Conservation (phyloP, 2,888 invertebrate species). For the Sipunculus nudus region DNA sequence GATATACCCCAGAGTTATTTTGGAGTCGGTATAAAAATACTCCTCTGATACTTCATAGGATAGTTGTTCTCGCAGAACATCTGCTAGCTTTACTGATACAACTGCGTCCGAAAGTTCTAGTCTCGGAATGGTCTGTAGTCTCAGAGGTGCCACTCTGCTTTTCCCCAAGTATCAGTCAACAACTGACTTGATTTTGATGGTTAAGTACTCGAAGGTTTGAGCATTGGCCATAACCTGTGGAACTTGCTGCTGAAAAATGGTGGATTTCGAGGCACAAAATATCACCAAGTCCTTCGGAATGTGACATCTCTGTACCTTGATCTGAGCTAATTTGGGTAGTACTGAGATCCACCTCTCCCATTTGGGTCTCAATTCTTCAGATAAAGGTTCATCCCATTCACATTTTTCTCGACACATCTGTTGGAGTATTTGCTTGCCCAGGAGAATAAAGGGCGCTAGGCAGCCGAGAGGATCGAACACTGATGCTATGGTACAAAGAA, state of each 20-base stretch:
- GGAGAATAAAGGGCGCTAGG: conserved; percentile 27
- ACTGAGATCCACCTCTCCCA: no score
- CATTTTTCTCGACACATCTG: conserved; percentile 10
- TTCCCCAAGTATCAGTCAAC: conserved; percentile 20
- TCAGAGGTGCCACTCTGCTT: conserved; percentile 26
- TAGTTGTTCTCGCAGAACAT: conserved; percentile 3
- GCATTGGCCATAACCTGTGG: neutral
- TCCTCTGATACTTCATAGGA: neutral
- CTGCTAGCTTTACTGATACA: conserved; percentile 2
- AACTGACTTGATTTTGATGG: conserved; percentile 7
- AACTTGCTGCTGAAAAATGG: conserved; percentile 3
- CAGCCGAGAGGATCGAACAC: conserved; percentile 39
- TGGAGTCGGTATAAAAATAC: conserved; percentile 1
- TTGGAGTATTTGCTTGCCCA: conserved; percentile 20
- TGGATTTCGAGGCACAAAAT: neutral
- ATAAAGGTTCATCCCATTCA: conserved; percentile 14
- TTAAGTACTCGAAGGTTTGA: neutral
- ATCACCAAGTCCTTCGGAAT: neutral
- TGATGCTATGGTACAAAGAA: conserved; percentile 31
- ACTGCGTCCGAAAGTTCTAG: conserved; percentile 9
- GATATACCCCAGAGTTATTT: conserved; percentile 1
- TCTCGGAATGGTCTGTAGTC: conserved; percentile 15
- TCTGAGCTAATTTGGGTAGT: no score
- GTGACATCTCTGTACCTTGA: no score
- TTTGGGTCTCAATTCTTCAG: neutral